These are phyloP conservation scores for Platyrinchus mystaceus DNA, from an alignment of 2,797 vertebrate species.

Conservation along the genomic window DNA sequence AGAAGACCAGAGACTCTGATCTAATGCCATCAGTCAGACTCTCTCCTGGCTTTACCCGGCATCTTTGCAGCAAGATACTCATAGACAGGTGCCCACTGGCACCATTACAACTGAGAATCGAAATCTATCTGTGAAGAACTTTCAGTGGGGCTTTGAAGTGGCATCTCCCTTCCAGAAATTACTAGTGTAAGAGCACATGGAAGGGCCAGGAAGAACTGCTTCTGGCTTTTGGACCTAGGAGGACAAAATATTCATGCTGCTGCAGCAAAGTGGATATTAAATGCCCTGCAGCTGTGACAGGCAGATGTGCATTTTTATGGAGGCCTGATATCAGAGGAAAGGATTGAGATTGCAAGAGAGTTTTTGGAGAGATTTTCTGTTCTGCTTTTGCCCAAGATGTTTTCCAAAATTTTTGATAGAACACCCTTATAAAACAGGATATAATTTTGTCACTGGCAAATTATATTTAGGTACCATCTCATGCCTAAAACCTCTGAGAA, in stretches of 20 bases:
- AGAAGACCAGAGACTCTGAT: background rate
- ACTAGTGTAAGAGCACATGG: background rate
- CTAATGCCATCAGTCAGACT: background rate
- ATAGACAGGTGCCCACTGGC: background rate
- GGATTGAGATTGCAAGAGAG: background rate
- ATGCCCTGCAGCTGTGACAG: background rate
- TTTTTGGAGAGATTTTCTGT: background rate
- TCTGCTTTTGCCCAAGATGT: background rate
- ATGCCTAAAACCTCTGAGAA: background rate
- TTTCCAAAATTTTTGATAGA: background rate
- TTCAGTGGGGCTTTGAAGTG: background rate
- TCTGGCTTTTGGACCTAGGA: background rate
- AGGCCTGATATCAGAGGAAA: background rate
- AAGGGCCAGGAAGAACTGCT: background rate
- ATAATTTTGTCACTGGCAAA: background rate
- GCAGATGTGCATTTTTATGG: background rate
- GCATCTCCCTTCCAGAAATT: background rate
- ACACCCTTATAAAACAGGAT: background rate
- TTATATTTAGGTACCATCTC: too few species aligned
- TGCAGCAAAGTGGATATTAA: background rate
- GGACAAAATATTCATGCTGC: background rate
- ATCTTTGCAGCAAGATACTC: background rate
- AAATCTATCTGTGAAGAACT: background rate
- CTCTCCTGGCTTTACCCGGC: background rate
- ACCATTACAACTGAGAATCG: background rate